These are phyloP conservation scores for Serrognathus titanus DNA, from an alignment of 2,888 invertebrate species.

Conservation along the genomic window DNA sequence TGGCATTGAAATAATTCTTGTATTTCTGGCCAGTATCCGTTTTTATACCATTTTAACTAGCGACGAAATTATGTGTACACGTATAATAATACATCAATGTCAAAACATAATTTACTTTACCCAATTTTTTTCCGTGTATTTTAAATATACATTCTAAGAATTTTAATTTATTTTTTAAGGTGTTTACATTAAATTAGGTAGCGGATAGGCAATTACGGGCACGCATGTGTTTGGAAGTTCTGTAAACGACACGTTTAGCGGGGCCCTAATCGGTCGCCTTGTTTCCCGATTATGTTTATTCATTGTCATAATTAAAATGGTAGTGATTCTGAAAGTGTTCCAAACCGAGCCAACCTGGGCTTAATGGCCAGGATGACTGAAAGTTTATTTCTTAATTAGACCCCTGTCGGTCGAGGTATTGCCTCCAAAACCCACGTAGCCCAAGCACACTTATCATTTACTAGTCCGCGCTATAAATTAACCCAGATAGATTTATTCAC, in stretches of 20 bases:
- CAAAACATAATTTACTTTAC: too few species aligned
- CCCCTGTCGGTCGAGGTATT: conserved; percentile 20
- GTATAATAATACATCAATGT: too few species aligned
- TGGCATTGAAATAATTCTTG: too few species aligned
- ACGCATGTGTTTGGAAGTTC: too few species aligned
- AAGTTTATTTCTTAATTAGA: conserved; percentile 26
- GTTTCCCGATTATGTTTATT: background rate
- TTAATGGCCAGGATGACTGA: conserved; percentile 19
- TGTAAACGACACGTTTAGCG: background rate
- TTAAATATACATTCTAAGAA: too few species aligned
- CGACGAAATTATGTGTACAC: too few species aligned
- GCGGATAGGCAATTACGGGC: too few species aligned
- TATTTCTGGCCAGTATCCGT: too few species aligned
- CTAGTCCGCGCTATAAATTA: conserved; percentile 12
- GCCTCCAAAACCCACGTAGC: conserved; percentile 15
- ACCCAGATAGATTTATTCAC: conserved; percentile 11
- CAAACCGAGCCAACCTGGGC: conserved; percentile 10
- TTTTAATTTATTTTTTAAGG: too few species aligned
- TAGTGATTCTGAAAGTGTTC: conserved; percentile 16
- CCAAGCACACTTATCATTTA: conserved; percentile 9
- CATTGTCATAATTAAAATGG: conserved; percentile 1
- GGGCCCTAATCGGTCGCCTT: background rate
- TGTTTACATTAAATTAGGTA: too few species aligned
- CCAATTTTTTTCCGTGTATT: too few species aligned
- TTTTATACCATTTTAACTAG: too few species aligned